Conservation (phyloP, 1,140 invertebrate genomes). For the Scylla paramamosain region DNA sequence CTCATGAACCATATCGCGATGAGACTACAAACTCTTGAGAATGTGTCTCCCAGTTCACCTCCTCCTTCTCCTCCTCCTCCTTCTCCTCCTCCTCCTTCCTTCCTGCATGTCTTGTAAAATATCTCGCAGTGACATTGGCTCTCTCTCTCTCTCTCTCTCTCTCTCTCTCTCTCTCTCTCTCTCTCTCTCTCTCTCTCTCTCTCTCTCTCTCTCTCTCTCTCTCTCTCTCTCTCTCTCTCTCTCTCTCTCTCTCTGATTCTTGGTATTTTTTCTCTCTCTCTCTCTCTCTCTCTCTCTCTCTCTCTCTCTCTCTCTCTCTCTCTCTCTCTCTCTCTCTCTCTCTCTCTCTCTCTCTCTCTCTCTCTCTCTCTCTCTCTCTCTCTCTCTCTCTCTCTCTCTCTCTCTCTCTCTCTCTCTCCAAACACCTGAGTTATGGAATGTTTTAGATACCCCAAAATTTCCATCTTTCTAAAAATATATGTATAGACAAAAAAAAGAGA, state of each 20-base stretch:
- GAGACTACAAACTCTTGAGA: background rate
- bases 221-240: conserved; percentile 83
- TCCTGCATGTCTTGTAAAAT: background rate
- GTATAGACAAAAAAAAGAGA: background rate
- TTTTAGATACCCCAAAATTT: background rate
- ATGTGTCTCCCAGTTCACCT: conserved; percentile 71
- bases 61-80: background rate
- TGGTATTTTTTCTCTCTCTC: background rate
- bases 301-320: background rate
- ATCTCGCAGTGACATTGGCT: conserved; percentile 25
- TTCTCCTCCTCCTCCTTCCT: too few species aligned
- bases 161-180: conserved; percentile 37
- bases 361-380: conserved; percentile 80
- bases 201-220: conserved; percentile 63
- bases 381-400: conserved; percentile 81
- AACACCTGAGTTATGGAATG: background rate
- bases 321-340: conserved; percentile 56
- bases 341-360: conserved; percentile 73
- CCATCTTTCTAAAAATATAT: background rate
- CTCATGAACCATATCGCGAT: conserved; percentile 26
- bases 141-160: conserved; percentile 18
- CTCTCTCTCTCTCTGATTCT: background rate
- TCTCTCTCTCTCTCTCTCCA: conserved; percentile 79
- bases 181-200: conserved; percentile 53
- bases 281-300: background rate